Percentiles rank a stretch among this genome's conserved stretches.
Conservation (phyloP, 2,888 invertebrate species). For the Monochamus alternatus region DNA sequence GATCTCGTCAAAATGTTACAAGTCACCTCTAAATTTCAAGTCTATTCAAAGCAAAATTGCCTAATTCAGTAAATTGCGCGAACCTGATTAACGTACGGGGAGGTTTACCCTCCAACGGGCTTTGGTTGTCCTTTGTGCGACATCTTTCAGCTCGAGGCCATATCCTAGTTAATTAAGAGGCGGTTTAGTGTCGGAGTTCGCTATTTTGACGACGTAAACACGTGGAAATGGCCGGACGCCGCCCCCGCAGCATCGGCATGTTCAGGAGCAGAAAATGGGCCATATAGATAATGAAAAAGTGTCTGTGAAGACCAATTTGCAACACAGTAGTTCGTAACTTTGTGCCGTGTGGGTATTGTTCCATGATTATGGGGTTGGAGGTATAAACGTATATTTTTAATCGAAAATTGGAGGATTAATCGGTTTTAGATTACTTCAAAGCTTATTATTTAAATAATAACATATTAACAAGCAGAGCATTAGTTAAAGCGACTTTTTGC, state of each 20-base stretch:
- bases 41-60: slow-evolving; percentile 22
- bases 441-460: too few relatives aligned
- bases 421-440: too few relatives aligned
- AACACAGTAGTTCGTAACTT: background rate
- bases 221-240: slow-evolving; percentile 59
- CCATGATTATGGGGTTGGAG: background rate
- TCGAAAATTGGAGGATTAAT: too few relatives aligned
- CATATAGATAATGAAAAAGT: slow-evolving; percentile 14
- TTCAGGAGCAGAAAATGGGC: slow-evolving; percentile 45
- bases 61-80: slow-evolving; percentile 25
- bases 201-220: slow-evolving; percentile 65
- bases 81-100: slow-evolving; percentile 23
- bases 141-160: slow-evolving; percentile 36
- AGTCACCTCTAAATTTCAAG: slow-evolving; percentile 3
- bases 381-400: background rate
- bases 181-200: slow-evolving; percentile 61
- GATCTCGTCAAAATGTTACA: background rate
- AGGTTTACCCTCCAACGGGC: slow-evolving; percentile 20
- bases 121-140: slow-evolving; percentile 33
- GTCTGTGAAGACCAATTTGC: background rate
- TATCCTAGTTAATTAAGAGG: slow-evolving; percentile 62
- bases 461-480: too few relatives aligned
- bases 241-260: slow-evolving; percentile 26
- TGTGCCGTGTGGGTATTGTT: background rate
- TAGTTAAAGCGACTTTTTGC: too few relatives aligned